Evolutionary conservation across 1,140 invertebrate genomes (phyloP), one percentile per base, ranked within the genome.

Genomic region (Drosophila funebris): DNA sequence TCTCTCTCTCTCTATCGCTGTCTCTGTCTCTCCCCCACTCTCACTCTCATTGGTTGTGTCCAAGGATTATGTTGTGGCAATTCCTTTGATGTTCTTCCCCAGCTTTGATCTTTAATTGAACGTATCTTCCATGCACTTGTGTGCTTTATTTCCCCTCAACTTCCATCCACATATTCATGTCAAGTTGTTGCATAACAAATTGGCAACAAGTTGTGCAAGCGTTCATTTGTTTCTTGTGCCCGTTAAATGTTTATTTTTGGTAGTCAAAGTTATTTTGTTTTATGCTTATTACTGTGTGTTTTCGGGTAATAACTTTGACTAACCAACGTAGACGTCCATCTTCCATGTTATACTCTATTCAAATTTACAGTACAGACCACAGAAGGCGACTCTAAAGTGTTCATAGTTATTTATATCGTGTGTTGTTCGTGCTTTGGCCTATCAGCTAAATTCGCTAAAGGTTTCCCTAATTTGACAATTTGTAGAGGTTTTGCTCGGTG

Each of bases 381-480:
- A 18, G 41, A 60, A 60, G 41, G 1, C 29, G 18, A 36, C 13
- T 22, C 3, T 11, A 61, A 36, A 22, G 2, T 60, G 7, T 11
- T 6, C 24, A 14, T n/a, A 13, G 8, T 29, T 60, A 60, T 52
- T 1, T 60, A 20, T 3, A 18, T 4, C 7, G 13, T 46, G 27
- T 33, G 56, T n/a, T 29, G 16, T 43, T 22, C 33, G 24, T 58
- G 37, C 22, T 57, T 43, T 20, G 36, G 8, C 13, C 13, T 18
- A 33, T 52, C 4, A 52, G 9, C 48, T 3, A 20, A 33, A 36
- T 52, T 52, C 1, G 29, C 29, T 11, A 52, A 52, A n/a, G 29
- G 27, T 52, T 52, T 52, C 14, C 16, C 29, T 33, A 33, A 52
- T 52, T 52, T 36, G 29, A 52, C 48, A 36, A 52, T 33, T 52